Conservation (phyloP, 2,797 vertebrate species). For the Garrulus glandarius region DNA sequence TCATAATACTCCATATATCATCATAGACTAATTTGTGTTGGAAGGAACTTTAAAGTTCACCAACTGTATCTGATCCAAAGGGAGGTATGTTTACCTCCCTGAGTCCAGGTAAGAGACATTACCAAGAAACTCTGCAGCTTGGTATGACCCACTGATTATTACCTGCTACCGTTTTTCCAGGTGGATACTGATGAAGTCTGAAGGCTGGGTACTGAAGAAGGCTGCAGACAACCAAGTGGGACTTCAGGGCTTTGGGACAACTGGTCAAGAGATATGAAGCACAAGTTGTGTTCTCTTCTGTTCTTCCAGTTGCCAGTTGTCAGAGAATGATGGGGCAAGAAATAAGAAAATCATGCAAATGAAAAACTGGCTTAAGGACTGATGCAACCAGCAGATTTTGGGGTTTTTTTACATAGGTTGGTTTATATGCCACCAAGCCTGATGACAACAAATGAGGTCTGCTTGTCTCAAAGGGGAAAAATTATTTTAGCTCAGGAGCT, state of each 20-base stretch:
- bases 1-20: neutral
- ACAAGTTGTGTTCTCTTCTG: neutral
- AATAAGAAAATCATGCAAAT: neutral
- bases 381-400: neutral
- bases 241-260: neutral
- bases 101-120: neutral
- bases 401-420: neutral
- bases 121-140: neutral
- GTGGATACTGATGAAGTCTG: neutral
- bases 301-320: neutral
- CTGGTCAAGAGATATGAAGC: neutral
- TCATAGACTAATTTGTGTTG: neutral
- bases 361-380: neutral
- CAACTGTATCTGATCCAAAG: neutral
- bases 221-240: neutral
- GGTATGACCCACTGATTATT: neutral
- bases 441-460: neutral
- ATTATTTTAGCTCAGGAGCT: neutral
- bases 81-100: neutral
- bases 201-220: neutral
- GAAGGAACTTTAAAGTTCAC: neutral
- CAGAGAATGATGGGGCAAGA: neutral
- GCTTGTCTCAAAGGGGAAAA: neutral
- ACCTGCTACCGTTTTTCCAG: neutral
- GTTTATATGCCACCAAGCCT: neutral